phyloP scores from a whole-genome alignment of 1,140 invertebrate species.

The Babylonia areolata region DNA sequence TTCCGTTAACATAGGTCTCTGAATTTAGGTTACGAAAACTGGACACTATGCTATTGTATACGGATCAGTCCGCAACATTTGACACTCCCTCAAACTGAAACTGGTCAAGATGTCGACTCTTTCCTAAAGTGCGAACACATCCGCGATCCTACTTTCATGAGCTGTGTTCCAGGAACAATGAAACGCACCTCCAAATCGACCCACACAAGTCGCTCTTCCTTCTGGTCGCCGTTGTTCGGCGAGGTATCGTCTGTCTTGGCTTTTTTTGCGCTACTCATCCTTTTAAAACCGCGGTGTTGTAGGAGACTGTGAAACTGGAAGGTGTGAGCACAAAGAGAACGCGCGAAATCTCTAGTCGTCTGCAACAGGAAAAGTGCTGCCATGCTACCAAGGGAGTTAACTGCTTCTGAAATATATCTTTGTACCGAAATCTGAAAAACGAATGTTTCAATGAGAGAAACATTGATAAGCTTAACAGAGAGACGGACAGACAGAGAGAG shows the following conservation, averaged over 20 bases:
- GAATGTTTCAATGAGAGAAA: too few species aligned
- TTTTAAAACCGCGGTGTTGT: background rate
- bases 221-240: constrained; percentile 7
- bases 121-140: too few species aligned
- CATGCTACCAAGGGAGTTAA: background rate
- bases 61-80: too few species aligned
- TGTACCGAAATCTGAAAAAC: too few species aligned
- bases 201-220: constrained; percentile 56
- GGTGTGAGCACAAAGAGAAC: background rate
- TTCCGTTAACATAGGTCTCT: too few species aligned
- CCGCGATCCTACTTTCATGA: too few species aligned
- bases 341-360: constrained; percentile 12
- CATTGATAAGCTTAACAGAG: background rate
- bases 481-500: background rate
- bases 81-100: too few species aligned
- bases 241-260: too few species aligned
- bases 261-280: background rate
- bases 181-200: constrained; percentile 32
- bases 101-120: too few species aligned
- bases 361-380: background rate
- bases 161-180: too few species aligned
- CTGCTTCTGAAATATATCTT: background rate
- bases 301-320: background rate
- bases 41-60: too few species aligned
- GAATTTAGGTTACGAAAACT: too few species aligned